Conservation (phyloP, 2,113 vertebrate genomes). For the Scomber colias region DNA sequence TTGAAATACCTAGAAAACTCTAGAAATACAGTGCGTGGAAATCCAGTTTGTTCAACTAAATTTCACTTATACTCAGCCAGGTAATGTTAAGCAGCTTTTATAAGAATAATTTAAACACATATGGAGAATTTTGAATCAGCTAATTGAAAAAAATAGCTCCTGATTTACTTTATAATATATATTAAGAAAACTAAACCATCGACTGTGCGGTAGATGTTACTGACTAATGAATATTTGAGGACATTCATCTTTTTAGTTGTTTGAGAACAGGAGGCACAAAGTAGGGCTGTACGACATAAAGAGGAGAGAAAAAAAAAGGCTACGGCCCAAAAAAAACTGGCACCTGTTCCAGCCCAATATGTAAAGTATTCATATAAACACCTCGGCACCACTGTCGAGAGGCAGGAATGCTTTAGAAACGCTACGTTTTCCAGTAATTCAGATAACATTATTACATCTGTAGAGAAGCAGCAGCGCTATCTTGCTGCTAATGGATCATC, state of each 20-base stretch:
- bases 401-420: conserved; percentile 33
- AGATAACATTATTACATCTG: conserved; percentile 44
- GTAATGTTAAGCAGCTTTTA: neutral
- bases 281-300: neutral
- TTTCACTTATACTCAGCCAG: neutral
- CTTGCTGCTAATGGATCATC: conserved; percentile 54
- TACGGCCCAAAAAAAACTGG: neutral
- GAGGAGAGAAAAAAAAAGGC: neutral
- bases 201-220: neutral
- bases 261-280: neutral
- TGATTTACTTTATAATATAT: neutral
- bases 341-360: conserved; percentile 1
- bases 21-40: neutral
- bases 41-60: too few species aligned
- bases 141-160: neutral
- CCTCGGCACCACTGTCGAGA: neutral
- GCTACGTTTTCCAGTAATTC: conserved; percentile 24
- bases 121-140: neutral
- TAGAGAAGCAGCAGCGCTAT: conserved; percentile 14
- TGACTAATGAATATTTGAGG: neutral
- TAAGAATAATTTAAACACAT: too few species aligned
- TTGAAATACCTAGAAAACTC: neutral
- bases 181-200: neutral
- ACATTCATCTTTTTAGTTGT: neutral
- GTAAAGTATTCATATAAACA: neutral